phyloP scores from a whole-genome alignment of 2,113 vertebrate species.

The Bucco capensis region DNA sequence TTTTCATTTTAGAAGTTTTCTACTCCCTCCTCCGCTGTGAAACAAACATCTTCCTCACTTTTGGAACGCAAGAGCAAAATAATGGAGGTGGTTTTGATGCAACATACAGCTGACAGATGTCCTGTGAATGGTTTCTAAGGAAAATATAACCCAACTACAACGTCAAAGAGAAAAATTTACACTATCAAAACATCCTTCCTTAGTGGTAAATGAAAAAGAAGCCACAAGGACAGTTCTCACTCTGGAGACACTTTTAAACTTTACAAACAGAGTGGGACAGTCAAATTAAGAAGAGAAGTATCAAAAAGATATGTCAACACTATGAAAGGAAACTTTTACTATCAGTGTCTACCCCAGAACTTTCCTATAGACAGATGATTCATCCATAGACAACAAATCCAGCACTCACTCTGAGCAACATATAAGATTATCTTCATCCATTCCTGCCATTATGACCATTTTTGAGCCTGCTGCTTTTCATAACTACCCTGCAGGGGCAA shows the following conservation, averaged over 20 bases:
- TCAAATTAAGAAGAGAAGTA: not conserved
- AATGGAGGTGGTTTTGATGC: conserved; percentile 52
- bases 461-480: not conserved
- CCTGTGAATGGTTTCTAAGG: conserved; percentile 41
- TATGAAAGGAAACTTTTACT: not conserved
- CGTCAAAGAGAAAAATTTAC: not conserved
- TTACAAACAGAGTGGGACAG: not conserved
- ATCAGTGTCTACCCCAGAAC: not conserved
- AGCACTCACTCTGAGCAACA: not conserved
- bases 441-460: not conserved
- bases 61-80: conserved; percentile 29
- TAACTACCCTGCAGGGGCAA: not conserved
- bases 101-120: conserved; percentile 43
- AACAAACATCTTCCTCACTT: conserved; percentile 18
- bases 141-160: conserved; percentile 10
- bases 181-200: not conserved
- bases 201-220: not conserved
- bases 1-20: conserved; percentile 3
- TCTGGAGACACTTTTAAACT: not conserved
- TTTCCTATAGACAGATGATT: not conserved
- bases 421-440: rapidly evolving
- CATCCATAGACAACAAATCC: not conserved
- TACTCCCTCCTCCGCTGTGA: not conserved
- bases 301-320: not conserved
- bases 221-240: not conserved